Percentiles rank a stretch among this genome's conserved stretches.
These are phyloP conservation scores for Theristus sp. DNA, from an alignment of 2,888 invertebrate genomes.

Conservation along the genomic window DNA sequence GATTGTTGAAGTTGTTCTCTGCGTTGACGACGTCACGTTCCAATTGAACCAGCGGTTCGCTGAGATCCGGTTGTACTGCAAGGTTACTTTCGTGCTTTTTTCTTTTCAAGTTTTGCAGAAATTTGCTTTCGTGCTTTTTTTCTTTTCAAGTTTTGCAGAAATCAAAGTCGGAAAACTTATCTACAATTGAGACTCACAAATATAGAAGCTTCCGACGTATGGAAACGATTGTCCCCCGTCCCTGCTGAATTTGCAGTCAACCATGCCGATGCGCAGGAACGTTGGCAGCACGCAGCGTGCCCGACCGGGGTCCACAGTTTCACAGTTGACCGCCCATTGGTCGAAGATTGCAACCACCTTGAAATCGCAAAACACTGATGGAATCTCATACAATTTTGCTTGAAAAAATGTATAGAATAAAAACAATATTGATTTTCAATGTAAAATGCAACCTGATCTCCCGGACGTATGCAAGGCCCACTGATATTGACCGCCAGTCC, in stretches of 20 bases:
- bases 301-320: neutral
- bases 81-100: neutral
- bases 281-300: neutral
- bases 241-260: conserved; percentile 13
- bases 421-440: neutral
- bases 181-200: conserved; percentile 9
- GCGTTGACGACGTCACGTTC: conserved; percentile 4
- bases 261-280: conserved; percentile 6
- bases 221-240: conserved; percentile 18
- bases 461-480: conserved; percentile 67
- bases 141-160: too few relatives aligned
- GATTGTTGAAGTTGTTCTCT: conserved; percentile 3
- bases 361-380: neutral
- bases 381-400: neutral
- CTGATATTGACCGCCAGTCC: conserved; percentile 87
- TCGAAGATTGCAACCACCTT: neutral
- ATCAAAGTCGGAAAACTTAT: too few relatives aligned
- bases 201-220: conserved; percentile 16
- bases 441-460: conserved; percentile 12
- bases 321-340: neutral
- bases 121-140: too few relatives aligned
- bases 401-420: too few relatives aligned
- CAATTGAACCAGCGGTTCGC: conserved; percentile 2
- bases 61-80: neutral
- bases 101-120: too few relatives aligned